These are phyloP conservation scores for Mustela nigripes DNA, from an alignment of 2,113 vertebrate species.

Conservation along the genomic window DNA sequence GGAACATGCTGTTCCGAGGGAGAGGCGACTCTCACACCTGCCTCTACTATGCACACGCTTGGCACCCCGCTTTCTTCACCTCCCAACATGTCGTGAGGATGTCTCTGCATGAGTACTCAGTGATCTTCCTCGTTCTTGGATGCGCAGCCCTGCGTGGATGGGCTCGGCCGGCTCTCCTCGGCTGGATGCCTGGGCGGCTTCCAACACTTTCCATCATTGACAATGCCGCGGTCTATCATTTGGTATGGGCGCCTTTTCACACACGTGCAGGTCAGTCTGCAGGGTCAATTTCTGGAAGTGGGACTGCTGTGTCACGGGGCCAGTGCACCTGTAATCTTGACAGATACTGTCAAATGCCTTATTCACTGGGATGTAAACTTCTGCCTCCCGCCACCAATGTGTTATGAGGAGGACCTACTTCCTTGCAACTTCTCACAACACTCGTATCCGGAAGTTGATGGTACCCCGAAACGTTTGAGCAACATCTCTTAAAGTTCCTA, in stretches of 20 bases:
- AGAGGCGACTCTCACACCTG: background rate
- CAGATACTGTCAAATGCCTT: background rate
- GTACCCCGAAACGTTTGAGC: background rate
- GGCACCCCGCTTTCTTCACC: background rate
- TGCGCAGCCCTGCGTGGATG: accelerated
- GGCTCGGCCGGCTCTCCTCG: background rate
- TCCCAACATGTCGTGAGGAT: background rate
- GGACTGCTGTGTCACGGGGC: background rate
- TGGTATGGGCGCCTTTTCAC: background rate
- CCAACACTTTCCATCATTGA: background rate
- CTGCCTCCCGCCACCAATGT: background rate
- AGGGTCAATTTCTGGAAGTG: background rate
- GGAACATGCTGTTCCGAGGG: background rate
- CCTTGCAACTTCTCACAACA: background rate
- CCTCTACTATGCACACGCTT: background rate
- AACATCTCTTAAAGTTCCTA: background rate
- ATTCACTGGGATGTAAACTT: background rate
- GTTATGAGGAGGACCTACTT: background rate
- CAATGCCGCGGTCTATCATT: background rate
- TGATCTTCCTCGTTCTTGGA: background rate
- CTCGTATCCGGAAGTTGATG: background rate
- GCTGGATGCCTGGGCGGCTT: background rate
- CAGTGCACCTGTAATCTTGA: background rate
- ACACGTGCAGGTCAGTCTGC: background rate
- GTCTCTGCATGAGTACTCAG: background rate